These are phyloP conservation scores for Drosophila triauraria DNA, from an alignment of 1,140 invertebrate genomes.

Conservation along the genomic window DNA sequence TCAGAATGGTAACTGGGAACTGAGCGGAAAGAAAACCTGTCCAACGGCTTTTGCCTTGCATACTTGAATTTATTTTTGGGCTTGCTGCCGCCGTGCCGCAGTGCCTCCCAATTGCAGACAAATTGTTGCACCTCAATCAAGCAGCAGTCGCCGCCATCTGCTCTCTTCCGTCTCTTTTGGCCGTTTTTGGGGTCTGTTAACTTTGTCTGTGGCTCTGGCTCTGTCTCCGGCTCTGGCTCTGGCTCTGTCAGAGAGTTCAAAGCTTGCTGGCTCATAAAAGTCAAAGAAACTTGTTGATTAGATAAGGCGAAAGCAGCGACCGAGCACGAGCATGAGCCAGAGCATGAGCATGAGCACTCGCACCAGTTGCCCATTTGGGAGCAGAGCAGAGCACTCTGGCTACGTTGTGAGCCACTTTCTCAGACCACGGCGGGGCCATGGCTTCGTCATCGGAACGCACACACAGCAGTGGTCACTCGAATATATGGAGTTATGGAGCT, in stretches of 20 bases:
- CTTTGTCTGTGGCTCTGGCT: slow-evolving; percentile 3
- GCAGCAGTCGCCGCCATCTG: slow-evolving; percentile 62
- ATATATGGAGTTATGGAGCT: slow-evolving; percentile 14
- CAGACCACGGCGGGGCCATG: slow-evolving; percentile 33
- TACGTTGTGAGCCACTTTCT: slow-evolving; percentile 55
- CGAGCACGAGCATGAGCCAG: slow-evolving; percentile 24
- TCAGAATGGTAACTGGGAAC: slow-evolving; percentile 29
- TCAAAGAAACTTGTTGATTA: slow-evolving; percentile 79
- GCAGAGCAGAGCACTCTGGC: slow-evolving; percentile 12
- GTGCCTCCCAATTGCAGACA: slow-evolving; percentile 72
- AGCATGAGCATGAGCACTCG: slow-evolving; percentile 6
- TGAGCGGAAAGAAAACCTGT: slow-evolving; percentile 54
- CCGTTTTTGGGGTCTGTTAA: not conserved
- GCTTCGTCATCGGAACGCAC: slow-evolving; percentile 43
- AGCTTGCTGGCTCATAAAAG: slow-evolving; percentile 55
- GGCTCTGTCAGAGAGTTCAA: slow-evolving; percentile 34
- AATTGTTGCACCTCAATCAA: slow-evolving; percentile 80
- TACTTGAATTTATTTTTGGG: slow-evolving; percentile 62
- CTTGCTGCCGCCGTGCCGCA: slow-evolving; percentile 21
- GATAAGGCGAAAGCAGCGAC: slow-evolving; percentile 58
- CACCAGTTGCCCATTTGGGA: slow-evolving; percentile 32
- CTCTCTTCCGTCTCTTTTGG: slow-evolving; percentile 15
- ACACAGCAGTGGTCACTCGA: slow-evolving; percentile 23
- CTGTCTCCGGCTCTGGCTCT: not conserved
- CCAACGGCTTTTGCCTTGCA: slow-evolving; percentile 64